phyloP scores from a whole-genome alignment of 2,888 invertebrate genomes.

The Macaria notata region DNA sequence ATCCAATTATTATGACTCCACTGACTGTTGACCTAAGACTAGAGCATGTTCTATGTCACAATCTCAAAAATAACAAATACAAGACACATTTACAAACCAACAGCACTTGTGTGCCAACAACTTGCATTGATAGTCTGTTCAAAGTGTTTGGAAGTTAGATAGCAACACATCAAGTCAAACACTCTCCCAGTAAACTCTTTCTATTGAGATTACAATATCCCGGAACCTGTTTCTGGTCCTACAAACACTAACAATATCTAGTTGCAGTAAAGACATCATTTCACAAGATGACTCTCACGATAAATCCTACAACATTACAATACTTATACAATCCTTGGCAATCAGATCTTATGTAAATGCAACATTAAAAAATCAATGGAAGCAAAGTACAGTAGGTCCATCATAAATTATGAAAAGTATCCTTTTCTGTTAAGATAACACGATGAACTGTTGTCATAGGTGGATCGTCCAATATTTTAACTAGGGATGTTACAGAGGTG shows the following conservation, averaged over 20 bases:
- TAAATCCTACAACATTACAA: slow-evolving; percentile 20
- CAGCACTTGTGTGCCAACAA: slow-evolving; percentile 18
- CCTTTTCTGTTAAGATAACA: too few species aligned
- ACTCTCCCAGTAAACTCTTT: background rate
- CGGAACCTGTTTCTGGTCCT: too few species aligned
- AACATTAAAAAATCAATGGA: slow-evolving; percentile 21
- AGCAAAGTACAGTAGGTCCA: slow-evolving; percentile 12
- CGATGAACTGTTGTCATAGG: too few species aligned
- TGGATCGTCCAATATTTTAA: too few species aligned
- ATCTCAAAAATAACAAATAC: slow-evolving; percentile 39
- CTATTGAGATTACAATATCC: background rate
- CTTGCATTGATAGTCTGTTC: slow-evolving; percentile 9
- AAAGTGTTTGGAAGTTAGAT: slow-evolving; percentile 4
- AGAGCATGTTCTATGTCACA: slow-evolving; percentile 40
- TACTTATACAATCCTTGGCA: slow-evolving; percentile 25
- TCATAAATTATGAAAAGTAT: too few species aligned
- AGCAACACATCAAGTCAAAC: too few species aligned
- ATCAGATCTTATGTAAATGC: slow-evolving; percentile 25
- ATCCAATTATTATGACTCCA: slow-evolving; percentile 12
- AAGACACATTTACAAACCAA: slow-evolving; percentile 23
- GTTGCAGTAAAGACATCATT: too few species aligned
- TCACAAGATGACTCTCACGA: too few species aligned
- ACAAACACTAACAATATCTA: too few species aligned
- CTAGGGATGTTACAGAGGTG: too few species aligned
- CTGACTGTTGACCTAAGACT: slow-evolving; percentile 40